Percentiles rank a stretch among this genome's conserved stretches.
phyloP scores from a whole-genome alignment of 2,797 vertebrate genomes.

The Acestrorhynchus altus region DNA sequence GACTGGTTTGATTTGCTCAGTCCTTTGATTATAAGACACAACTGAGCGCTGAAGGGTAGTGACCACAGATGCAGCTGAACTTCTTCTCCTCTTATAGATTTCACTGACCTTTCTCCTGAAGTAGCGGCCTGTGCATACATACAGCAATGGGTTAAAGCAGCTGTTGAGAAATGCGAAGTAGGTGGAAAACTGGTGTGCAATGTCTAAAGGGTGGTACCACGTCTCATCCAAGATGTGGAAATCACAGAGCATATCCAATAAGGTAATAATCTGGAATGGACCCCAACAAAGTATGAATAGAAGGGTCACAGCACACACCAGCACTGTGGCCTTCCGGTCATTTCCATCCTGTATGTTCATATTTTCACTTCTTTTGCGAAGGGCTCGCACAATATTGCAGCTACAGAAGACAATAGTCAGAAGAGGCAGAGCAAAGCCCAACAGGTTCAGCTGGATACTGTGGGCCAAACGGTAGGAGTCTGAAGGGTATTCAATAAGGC shows the following conservation, averaged over 20 bases:
- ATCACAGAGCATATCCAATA: slow-evolving; percentile 78
- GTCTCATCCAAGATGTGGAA: slow-evolving; percentile 51
- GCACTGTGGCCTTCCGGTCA: slow-evolving; percentile 78
- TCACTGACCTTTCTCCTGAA: slow-evolving; percentile 86
- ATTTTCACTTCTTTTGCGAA: slow-evolving; percentile 73
- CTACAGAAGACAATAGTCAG: slow-evolving; percentile 83
- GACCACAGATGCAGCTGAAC: slow-evolving; percentile 69
- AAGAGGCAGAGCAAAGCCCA: slow-evolving; percentile 86
- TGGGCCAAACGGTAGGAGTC: slow-evolving; percentile 75
- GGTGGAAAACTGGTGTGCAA: slow-evolving; percentile 77
- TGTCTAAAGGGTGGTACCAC: slow-evolving; percentile 63
- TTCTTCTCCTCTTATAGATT: slow-evolving; percentile 74
- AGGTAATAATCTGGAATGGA: slow-evolving; percentile 85
- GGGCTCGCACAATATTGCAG: slow-evolving; percentile 74
- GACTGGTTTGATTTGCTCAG: slow-evolving; percentile 70
- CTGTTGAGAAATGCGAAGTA: slow-evolving; percentile 89
- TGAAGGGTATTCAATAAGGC: slow-evolving; percentile 70
- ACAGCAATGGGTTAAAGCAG: slow-evolving; percentile 89
- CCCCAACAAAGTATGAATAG: slow-evolving; percentile 88
- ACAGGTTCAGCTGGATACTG: slow-evolving; percentile 77
- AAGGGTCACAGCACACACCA: slow-evolving; percentile 85
- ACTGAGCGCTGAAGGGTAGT: slow-evolving; percentile 68
- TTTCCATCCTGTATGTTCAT: slow-evolving; percentile 70
- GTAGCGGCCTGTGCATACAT: slow-evolving; percentile 89
- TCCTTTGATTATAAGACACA: slow-evolving; percentile 68